phyloP scores from a whole-genome alignment of 2,888 invertebrate genomes.

The Lordiphosa andalusiaca region DNA sequence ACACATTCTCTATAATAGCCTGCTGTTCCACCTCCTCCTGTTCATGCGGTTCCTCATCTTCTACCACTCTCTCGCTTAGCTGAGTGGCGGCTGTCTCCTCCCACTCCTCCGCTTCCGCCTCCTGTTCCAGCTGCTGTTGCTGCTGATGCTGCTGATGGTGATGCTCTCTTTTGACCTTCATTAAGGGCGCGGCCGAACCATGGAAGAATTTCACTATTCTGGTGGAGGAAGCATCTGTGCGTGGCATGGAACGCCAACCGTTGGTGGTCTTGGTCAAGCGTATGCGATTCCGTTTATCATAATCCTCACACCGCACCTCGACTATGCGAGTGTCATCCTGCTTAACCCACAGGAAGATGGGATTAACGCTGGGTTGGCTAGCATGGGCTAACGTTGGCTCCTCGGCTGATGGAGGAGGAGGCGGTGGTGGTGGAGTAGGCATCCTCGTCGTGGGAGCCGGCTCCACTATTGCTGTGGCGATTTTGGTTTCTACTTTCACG shows the following conservation, averaged over 20 bases:
- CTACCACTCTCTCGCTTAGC: constrained; percentile 13
- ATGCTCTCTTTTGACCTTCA: constrained; percentile 78
- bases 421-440: constrained; percentile 16
- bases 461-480: constrained; percentile 24
- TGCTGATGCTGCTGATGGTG: constrained; percentile 38
- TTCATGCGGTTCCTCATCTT: constrained; percentile 11
- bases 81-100: constrained; percentile 30
- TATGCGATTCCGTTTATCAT: constrained; percentile 91
- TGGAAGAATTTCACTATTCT: constrained; percentile 76
- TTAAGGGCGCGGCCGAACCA: constrained; percentile 77
- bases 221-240: constrained; percentile 83
- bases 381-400: background rate
- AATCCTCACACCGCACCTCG: constrained; percentile 92
- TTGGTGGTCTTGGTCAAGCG: constrained; percentile 89
- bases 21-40: constrained; percentile 14
- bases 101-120: constrained; percentile 35
- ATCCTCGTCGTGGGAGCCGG: constrained; percentile 11
- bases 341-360: constrained; percentile 92
- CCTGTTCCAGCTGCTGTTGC: constrained; percentile 14
- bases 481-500: constrained; percentile 70
- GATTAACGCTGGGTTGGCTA: constrained; percentile 81
- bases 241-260: constrained; percentile 91
- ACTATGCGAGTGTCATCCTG: constrained; percentile 90
- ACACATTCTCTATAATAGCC: constrained; percentile 51
- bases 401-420: constrained; percentile 1